These are phyloP conservation scores for Ryuthela nishihirai DNA, from an alignment of 2,888 invertebrate species.

Conservation along the genomic window DNA sequence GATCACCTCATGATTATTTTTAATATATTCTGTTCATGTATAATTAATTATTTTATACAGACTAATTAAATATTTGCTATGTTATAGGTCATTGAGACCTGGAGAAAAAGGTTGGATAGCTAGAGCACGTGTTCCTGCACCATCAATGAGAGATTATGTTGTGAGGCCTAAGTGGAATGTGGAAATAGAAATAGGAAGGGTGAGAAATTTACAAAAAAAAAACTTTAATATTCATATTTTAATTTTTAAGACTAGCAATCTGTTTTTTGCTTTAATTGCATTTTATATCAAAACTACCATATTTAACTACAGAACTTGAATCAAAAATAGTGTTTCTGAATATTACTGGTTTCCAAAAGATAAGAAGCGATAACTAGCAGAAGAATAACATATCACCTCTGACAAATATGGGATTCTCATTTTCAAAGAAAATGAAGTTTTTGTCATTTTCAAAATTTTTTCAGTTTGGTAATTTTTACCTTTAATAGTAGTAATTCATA, in stretches of 20 bases:
- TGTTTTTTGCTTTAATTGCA: slow-evolving; percentile 1
- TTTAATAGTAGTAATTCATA: too few species aligned
- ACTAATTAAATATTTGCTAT: neutral
- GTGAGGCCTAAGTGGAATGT: slow-evolving; percentile 86
- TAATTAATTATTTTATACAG: neutral
- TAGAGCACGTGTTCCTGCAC: slow-evolving; percentile 88
- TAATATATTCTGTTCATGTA: neutral
- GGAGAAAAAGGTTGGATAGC: slow-evolving; percentile 95
- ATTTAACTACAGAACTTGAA: too few species aligned
- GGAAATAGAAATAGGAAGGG: slow-evolving; percentile 78
- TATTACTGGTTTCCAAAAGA: too few species aligned
- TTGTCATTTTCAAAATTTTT: too few species aligned
- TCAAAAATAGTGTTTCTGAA: too few species aligned
- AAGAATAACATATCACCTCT: neutral
- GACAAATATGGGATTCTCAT: too few species aligned
- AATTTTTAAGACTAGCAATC: neutral
- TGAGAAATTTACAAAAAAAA: slow-evolving; percentile 52
- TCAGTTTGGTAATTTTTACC: too few species aligned
- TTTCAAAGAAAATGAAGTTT: too few species aligned
- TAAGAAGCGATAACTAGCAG: neutral
- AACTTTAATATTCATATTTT: slow-evolving; percentile 1
- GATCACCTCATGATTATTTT: too few species aligned
- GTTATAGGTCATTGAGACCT: slow-evolving; percentile 67
- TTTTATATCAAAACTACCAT: too few species aligned
- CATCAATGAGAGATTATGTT: slow-evolving; percentile 95